Conservation (phyloP, 2,888 invertebrate species). For the Xiphydria camelus region DNA sequence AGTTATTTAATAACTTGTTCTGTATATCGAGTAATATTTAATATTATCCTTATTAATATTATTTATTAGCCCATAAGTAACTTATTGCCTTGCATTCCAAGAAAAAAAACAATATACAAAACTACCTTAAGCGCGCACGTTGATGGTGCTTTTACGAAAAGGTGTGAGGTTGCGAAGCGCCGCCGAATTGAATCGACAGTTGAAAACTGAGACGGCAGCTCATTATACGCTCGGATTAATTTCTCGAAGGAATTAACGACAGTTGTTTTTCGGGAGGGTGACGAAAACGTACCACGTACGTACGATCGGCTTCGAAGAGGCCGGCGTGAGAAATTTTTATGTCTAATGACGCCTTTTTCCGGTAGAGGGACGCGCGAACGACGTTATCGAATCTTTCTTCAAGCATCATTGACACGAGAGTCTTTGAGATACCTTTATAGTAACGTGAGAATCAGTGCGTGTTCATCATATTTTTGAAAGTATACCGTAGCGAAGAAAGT, state of each 20-base stretch:
- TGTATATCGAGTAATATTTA: constrained; percentile 48
- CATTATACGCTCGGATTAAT: too few relatives aligned
- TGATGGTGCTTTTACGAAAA: constrained; percentile 15
- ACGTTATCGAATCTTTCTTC: constrained; percentile 16
- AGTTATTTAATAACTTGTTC: constrained; percentile 51
- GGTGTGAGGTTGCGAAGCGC: too few relatives aligned
- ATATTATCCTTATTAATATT: constrained; percentile 44
- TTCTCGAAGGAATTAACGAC: too few relatives aligned
- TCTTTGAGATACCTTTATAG: constrained; percentile 40
- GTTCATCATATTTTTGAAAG: constrained; percentile 50
- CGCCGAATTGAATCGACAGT: too few relatives aligned
- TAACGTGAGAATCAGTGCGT: constrained; percentile 26
- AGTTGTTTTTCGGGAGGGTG: too few relatives aligned
- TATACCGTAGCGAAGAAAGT: too few relatives aligned
- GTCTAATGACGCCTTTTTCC: too few relatives aligned
- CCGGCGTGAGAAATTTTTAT: too few relatives aligned
- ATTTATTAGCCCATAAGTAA: constrained; percentile 51
- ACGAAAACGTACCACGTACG: too few relatives aligned
- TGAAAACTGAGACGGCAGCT: too few relatives aligned
- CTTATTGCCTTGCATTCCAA: constrained; percentile 57
- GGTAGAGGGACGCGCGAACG: neutral
- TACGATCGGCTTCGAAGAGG: too few relatives aligned
- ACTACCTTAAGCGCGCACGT: constrained; percentile 14
- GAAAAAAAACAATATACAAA: constrained; percentile 13
- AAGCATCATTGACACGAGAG: constrained; percentile 35